These are phyloP conservation scores for Pipistrellus pygmaeus DNA, from an alignment of 2,797 vertebrate genomes.

Conservation along the genomic window DNA sequence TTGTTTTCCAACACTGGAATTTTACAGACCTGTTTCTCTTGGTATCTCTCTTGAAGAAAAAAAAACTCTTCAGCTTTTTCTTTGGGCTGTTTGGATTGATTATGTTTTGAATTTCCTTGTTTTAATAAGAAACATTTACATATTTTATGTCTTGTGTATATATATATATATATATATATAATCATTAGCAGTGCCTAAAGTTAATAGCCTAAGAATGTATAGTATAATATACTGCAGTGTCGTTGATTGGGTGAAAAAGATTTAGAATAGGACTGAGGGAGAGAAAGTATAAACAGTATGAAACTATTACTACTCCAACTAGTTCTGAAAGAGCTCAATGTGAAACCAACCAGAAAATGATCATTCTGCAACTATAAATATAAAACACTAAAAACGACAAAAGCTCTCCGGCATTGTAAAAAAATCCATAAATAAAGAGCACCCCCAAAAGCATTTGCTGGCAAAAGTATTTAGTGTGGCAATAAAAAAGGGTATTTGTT, in stretches of 20 bases:
- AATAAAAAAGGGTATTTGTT: constrained; percentile 86
- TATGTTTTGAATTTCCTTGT: constrained; percentile 72
- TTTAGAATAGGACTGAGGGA: constrained; percentile 80
- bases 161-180: constrained; percentile 46
- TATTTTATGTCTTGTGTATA: constrained; percentile 58
- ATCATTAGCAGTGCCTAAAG: constrained; percentile 83
- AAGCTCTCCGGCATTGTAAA: constrained; percentile 81
- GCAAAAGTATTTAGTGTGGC: constrained; percentile 87
- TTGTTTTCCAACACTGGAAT: constrained; percentile 34
- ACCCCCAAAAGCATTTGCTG: constrained; percentile 83
- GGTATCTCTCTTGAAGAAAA: constrained; percentile 50
- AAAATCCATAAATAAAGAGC: constrained; percentile 86
- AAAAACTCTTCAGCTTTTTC: not conserved
- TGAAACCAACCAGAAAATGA: constrained; percentile 90
- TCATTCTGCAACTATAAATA: constrained; percentile 86
- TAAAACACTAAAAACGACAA: constrained; percentile 86
- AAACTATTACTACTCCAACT: constrained; percentile 87
- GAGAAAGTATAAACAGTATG: constrained; percentile 79
- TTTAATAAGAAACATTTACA: constrained; percentile 76
- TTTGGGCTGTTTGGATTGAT: constrained; percentile 67
- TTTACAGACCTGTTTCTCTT: constrained; percentile 63
- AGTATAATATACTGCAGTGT: constrained; percentile 83
- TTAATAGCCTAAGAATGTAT: constrained; percentile 87
- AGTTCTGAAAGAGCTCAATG: constrained; percentile 86
- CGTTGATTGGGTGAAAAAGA: constrained; percentile 83